Percentiles rank a stretch among this genome's conserved stretches.
phyloP scores from a whole-genome alignment of 2,888 invertebrate genomes.

The Andrena hattorfiana region DNA sequence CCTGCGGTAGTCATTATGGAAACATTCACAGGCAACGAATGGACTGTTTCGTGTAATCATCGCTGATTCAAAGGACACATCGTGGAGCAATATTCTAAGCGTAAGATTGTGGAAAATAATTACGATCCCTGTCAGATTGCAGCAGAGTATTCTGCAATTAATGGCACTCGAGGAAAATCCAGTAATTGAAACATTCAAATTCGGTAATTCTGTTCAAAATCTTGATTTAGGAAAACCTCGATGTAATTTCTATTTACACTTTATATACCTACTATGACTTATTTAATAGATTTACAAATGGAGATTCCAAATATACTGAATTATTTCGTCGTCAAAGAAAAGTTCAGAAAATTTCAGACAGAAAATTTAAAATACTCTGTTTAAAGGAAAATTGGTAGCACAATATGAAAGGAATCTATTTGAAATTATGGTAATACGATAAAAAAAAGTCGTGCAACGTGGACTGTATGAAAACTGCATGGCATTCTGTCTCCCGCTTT shows the following conservation, averaged over 20 bases:
- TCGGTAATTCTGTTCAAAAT: background rate
- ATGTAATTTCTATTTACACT: too few relatives aligned
- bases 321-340: background rate
- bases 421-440: background rate
- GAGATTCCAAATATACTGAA: background rate
- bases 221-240: too few relatives aligned
- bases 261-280: too few relatives aligned
- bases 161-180: background rate
- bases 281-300: too few relatives aligned
- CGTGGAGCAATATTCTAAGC: conserved; percentile 4
- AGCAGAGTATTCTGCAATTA: background rate
- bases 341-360: background rate
- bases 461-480: background rate
- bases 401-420: background rate
- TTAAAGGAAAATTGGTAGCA: background rate
- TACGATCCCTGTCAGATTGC: background rate
- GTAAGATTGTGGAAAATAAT: conserved; percentile 7
- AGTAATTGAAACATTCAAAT: conserved; percentile 24
- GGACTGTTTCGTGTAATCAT: conserved; percentile 37
- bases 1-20: background rate
- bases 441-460: background rate
- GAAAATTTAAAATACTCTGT: background rate
- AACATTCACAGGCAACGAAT: conserved; percentile 25
- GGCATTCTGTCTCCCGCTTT: background rate
- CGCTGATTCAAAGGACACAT: conserved; percentile 39